Evolutionary conservation across 2,797 vertebrate genomes (phyloP).

Genomic region (Argentina silus): DNA sequence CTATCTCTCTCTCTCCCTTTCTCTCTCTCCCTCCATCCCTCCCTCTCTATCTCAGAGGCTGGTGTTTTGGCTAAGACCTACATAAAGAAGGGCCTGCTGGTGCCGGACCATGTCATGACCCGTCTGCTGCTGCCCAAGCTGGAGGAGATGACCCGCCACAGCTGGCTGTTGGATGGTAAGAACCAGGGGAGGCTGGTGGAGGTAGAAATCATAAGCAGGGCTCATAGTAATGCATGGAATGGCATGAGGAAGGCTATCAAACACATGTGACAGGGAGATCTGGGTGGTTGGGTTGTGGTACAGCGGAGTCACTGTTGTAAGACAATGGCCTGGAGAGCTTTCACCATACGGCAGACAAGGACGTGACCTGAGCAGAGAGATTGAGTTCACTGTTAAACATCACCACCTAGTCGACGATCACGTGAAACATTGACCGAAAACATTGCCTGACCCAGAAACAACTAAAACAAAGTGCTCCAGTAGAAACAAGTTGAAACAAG

Average conservation of each 20-base stretch:
- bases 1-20: neutral
- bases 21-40: neutral
- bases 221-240: too few species aligned
- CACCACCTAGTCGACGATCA: neutral
- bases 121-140: constrained; percentile 85
- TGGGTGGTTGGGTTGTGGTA: neutral
- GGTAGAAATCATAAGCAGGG: neutral
- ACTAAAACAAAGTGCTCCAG: constrained; percentile 24
- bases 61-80: constrained; percentile 87
- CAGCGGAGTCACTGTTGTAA: too few species aligned
- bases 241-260: too few species aligned
- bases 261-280: neutral
- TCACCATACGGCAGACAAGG: too few species aligned
- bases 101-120: constrained; percentile 92
- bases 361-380: too few species aligned
- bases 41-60: constrained; percentile 69
- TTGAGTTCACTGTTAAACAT: neutral
- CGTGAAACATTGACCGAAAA: constrained; percentile 48
- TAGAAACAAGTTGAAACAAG: constrained; percentile 20
- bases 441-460: constrained; percentile 7
- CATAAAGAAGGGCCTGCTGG: constrained; percentile 85
- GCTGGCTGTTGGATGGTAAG: constrained; percentile 93
- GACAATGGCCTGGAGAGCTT: too few species aligned
- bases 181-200: neutral
- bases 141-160: constrained; percentile 82